A percentile compares a stretch with the other conserved stretches of the same genome.
phyloP scores from a whole-genome alignment of 1,140 invertebrate species.

The Anthonomus grandis region DNA sequence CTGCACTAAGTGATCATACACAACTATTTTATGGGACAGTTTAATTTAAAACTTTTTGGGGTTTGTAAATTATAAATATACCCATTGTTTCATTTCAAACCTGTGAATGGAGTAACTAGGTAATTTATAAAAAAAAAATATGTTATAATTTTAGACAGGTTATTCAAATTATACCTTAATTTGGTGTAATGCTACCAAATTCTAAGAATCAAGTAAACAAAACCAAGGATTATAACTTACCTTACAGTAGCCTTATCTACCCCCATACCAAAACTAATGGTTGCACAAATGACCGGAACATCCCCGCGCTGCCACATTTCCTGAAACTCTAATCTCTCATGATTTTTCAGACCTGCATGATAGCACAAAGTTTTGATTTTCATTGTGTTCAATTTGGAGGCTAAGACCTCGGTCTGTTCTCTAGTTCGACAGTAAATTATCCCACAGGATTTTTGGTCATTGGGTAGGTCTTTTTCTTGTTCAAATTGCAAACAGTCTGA shows the following conservation, averaged over 20 bases:
- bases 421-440: slow-evolving; percentile 90
- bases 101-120: no score
- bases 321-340: slow-evolving; percentile 65
- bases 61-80: no score
- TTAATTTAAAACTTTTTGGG: no score
- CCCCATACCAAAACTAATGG: slow-evolving; percentile 97
- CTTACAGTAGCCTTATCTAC: slow-evolving; percentile 93
- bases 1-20: no score
- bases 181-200: no score
- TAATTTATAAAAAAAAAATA: no score
- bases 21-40: no score
- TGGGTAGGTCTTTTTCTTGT: slow-evolving; percentile 54
- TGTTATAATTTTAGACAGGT: no score
- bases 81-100: no score
- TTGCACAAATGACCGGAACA: slow-evolving; percentile 81
- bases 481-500: slow-evolving; percentile 53
- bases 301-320: slow-evolving; percentile 77
- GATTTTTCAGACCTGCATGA: slow-evolving; percentile 69
- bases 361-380: slow-evolving; percentile 68
- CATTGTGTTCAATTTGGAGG: slow-evolving; percentile 60
- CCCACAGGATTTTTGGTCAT: slow-evolving; percentile 69
- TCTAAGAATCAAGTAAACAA: not conserved
- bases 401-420: slow-evolving; percentile 73
- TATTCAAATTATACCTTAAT: no score
- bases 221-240: slow-evolving; percentile 53